A percentile compares a stretch with the other conserved stretches of the same genome.
Conservation (phyloP, 2,888 invertebrate genomes). For the Eledona agricola region DNA sequence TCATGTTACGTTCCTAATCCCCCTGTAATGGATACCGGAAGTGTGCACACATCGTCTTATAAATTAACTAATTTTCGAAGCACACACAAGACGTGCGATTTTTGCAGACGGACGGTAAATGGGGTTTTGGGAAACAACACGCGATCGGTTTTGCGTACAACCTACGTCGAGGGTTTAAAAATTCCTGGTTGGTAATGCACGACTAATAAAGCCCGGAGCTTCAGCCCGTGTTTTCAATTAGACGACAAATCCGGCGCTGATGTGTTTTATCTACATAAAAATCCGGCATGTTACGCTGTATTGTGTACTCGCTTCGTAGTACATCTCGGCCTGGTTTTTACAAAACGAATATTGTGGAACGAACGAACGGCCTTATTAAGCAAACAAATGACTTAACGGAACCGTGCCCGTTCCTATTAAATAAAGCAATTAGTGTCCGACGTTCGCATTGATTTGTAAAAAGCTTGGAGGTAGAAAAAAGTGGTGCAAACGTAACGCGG, state of each 20-base stretch:
- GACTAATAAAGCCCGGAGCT: conserved; percentile 36
- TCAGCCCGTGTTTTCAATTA: conserved; percentile 39
- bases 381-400: conserved; percentile 4
- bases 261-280: conserved; percentile 37
- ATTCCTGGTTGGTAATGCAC: conserved; percentile 34
- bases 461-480: conserved; percentile 41
- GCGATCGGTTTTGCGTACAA: conserved; percentile 9
- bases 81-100: conserved; percentile 4
- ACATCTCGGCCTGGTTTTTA: conserved; percentile 7
- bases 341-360: neutral
- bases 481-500: conserved; percentile 36
- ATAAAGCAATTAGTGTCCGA: conserved; percentile 23
- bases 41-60: conserved; percentile 22
- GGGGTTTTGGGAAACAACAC: conserved; percentile 1
- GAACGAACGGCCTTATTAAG: neutral
- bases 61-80: conserved; percentile 28
- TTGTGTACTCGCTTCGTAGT: conserved; percentile 15
- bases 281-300: conserved; percentile 29
- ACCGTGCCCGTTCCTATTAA: conserved; percentile 14
- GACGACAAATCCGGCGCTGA: conserved; percentile 38
- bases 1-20: conserved; percentile 32
- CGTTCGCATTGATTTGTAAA: conserved; percentile 42
- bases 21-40: conserved; percentile 21
- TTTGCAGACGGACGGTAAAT: neutral
- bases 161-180: conserved; percentile 28